Base-by-base conservation (phyloP, 2,888 invertebrate species). In the Stenichneumon culpator region DNA sequence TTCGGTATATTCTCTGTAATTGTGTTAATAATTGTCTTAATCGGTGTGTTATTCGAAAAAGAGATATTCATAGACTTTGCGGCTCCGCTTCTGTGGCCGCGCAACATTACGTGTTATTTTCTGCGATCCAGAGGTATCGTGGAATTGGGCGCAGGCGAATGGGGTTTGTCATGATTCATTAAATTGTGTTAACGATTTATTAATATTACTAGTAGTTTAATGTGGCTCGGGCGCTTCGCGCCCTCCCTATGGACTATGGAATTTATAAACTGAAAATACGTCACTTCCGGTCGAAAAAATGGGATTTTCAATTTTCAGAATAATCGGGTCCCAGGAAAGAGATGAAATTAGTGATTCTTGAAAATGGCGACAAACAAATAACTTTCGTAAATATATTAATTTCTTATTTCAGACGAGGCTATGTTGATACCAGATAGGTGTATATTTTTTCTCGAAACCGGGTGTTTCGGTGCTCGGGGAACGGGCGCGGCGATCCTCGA, bases 391-490 rank as follows among this genome's bases (percentile, higher is more conserved):
- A 39, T 11, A 39, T 9, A 11, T 19, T 7, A 52, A 52, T 52
- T 52, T 19, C 4, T 0, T n/a, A 6, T 52, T 52, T 52, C 63
- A 79, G 79, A 79, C 36, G 79, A 70, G 22, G 79, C 70, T 14
- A 79, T 70, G 70, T 47, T 79, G 47, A 79, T 79, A 36, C 79
- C 79, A 5, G 79, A 79, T 5, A 63, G 70, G 50, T 79, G 79
- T 52, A 79, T 79, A 70, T 79, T 79, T 79, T 79, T 70, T 36
- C 75, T 79, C 7, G 70, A 70, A 36, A 79, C 52, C 16, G 11
- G 32, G 9, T 79, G 79, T 28, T 79, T 36, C 19, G 47, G 19
- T 14, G 32, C 57, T 28, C 25, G 47, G n/a, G 70, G 63, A 70
- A 81, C n/a, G 9, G 39, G 28, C 5, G 63, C 63, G 32, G 25